These are phyloP conservation scores for Scopus umbretta DNA, from an alignment of 2,113 vertebrate genomes.

Conservation along the genomic window DNA sequence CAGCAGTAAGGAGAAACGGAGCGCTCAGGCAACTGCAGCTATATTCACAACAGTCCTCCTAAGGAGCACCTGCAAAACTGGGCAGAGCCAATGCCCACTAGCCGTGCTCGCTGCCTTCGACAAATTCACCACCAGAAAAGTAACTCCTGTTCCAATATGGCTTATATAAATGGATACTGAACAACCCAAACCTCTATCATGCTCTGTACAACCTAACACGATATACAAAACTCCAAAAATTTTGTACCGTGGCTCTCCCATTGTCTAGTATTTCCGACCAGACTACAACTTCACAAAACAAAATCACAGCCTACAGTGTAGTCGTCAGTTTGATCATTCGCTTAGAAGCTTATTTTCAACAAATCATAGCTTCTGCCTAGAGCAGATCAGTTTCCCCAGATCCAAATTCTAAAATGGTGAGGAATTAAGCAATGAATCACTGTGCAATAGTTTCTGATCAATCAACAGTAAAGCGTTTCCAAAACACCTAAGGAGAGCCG, in stretches of 20 bases:
- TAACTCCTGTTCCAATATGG: neutral
- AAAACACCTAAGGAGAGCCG: neutral
- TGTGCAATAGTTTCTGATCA: neutral
- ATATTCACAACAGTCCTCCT: neutral
- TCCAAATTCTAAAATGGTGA: neutral
- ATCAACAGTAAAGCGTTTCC: neutral
- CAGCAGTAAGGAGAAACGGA: constrained; percentile 21
- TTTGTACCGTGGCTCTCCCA: neutral
- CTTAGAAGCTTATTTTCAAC: neutral
- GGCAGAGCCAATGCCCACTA: neutral
- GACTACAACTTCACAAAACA: neutral
- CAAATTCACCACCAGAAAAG: neutral
- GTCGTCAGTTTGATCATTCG: neutral
- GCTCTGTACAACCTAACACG: neutral
- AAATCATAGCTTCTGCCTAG: neutral
- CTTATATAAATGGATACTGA: neutral
- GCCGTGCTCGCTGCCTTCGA: neutral
- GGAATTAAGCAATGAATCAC: neutral
- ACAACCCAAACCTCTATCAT: neutral
- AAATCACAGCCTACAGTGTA: neutral
- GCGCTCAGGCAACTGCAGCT: neutral
- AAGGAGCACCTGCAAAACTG: neutral
- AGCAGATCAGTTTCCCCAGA: neutral
- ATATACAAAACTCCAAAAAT: neutral
- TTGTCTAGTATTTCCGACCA: neutral